Base-by-base conservation (phyloP, 2,888 invertebrate species). In the Leptopilina syphax region DNA sequence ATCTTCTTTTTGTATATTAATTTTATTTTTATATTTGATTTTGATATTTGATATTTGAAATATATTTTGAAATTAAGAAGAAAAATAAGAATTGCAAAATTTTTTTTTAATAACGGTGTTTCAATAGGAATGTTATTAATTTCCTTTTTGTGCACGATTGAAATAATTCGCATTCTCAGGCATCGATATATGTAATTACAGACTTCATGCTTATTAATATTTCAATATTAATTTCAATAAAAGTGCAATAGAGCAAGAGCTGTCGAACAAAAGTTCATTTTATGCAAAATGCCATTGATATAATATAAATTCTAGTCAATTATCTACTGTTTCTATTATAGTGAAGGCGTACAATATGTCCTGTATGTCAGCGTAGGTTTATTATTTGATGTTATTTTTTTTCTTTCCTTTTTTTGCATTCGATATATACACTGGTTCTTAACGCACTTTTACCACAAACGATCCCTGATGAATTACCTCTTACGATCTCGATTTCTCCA, bases 261-360 rank as follows among this genome's bases (percentile, higher is more conserved):
- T 47, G 50, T 70, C 27, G 27, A 34, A 73, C 73, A 57, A 73
- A 73, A 73, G 73, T 73, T 73, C 57, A 73, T n/a, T 34, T 34
- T 73, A 73, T 57, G 54, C 57, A 73, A n/a, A 73, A 54, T 57
- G 54, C 54, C 73, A 73, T 54, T 73, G 57, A 34, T 73, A 73
- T 47, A 6, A 41, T 44, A 44, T 54, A 57, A 54, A 77, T 76
- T 68, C 18, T 63, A 78, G 78, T 65, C 78, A 47, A 34, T 70
- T 27, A 77, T 77, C 73, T 77, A 77, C 70, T 65, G 54, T 47
- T 73, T 57, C 8, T 65, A 80, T 77, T 65, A 80, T 77, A 54
- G 81, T 82, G 34, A 34, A 70, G 82, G 81, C 80, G 83, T 82
- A 8, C 44, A 76, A 60, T 18, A 63, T 77, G 80, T 79, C 63